phyloP scores from a whole-genome alignment of 1,140 invertebrate genomes.

The Argopecten irradians region DNA sequence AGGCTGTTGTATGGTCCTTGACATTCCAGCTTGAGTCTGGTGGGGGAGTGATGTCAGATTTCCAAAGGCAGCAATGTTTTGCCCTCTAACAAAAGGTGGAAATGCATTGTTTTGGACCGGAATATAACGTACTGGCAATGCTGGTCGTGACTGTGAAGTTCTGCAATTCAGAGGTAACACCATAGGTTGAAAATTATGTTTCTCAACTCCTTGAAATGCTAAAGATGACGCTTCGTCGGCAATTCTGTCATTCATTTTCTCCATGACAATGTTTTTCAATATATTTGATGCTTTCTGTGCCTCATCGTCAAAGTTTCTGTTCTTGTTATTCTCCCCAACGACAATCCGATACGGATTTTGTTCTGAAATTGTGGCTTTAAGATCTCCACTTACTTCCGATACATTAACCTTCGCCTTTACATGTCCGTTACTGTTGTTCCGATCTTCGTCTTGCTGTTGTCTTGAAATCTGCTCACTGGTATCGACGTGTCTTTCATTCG shows the following conservation, averaged over 20 bases:
- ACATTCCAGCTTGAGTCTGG: not conserved
- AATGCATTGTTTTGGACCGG: not conserved
- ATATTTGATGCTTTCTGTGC: not conserved
- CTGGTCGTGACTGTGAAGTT: not conserved
- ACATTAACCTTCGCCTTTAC: not conserved
- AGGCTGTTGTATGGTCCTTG: not conserved
- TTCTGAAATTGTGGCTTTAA: not conserved
- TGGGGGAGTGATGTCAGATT: not conserved
- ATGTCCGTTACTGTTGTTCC: not conserved
- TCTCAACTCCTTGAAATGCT: not conserved
- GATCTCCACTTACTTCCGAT: not conserved
- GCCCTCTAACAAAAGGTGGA: not conserved
- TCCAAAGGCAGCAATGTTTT: not conserved
- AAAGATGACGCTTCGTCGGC: not conserved
- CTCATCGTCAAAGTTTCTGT: not conserved
- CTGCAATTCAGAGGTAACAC: not conserved
- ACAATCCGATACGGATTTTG: not conserved
- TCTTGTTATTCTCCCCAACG: not conserved
- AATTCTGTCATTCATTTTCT: not conserved
- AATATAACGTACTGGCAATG: not conserved
- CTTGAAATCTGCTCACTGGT: not conserved
- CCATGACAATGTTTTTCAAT: not conserved
- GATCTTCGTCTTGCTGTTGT: not conserved
- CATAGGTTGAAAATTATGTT: not conserved
- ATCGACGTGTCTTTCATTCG: not conserved